Percentiles rank a stretch among this genome's conserved stretches.
Conservation (phyloP, 2,888 invertebrate species). For the Melipona bicolor region DNA sequence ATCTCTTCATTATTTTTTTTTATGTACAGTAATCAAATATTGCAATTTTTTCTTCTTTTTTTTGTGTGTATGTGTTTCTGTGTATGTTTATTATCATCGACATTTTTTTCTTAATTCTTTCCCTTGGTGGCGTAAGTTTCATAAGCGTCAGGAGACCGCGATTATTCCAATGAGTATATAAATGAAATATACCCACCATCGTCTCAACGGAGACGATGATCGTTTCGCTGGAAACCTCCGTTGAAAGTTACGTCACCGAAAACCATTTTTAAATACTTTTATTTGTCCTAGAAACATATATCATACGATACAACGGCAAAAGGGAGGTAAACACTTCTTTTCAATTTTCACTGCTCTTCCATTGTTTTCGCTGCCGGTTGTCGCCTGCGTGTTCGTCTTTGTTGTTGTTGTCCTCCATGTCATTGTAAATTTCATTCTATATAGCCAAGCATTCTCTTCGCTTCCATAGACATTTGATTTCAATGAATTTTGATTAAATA, state of each 20-base stretch:
- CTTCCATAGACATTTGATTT: background rate
- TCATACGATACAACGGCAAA: constrained; percentile 48
- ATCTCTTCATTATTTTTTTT: background rate
- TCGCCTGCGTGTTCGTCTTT: background rate
- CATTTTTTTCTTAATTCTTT: background rate
- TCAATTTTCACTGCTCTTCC: constrained; percentile 29
- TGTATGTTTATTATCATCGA: background rate
- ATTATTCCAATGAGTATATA: background rate
- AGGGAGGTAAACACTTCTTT: constrained; percentile 40
- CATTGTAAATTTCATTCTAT: background rate
- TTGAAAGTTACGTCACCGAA: constrained; percentile 57
- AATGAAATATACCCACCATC: background rate
- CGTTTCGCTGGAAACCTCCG: constrained; percentile 18
- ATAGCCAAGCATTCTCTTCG: background rate
- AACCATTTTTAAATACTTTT: constrained; percentile 8
- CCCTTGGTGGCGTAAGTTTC: constrained; percentile 63
- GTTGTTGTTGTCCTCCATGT: background rate
- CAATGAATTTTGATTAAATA: too few relatives aligned
- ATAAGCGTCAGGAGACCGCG: constrained; percentile 34
- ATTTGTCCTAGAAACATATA: constrained; percentile 42
- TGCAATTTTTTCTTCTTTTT: constrained; percentile 35
- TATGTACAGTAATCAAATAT: constrained; percentile 64
- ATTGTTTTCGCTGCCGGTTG: constrained; percentile 13
- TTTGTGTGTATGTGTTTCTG: background rate
- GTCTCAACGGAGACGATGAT: background rate